Base-by-base conservation (phyloP, 1,140 invertebrate genomes). In the Mya arenaria region DNA sequence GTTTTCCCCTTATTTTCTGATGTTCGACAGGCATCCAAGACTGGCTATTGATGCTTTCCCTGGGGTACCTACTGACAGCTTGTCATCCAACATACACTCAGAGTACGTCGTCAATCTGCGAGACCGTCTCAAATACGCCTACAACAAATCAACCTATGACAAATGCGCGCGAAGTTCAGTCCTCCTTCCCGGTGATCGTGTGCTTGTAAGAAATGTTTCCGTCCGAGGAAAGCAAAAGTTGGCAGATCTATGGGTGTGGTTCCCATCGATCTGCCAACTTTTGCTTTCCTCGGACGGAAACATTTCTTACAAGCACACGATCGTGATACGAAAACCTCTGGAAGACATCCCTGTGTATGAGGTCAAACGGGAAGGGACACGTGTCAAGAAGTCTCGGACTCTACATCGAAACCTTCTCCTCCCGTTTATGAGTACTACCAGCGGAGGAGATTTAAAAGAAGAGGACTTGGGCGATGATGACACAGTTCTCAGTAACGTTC, bases 21-120 rank as follows among this genome's bases (percentile, higher is more conserved):
- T 82, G 74, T 86, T 86, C 79, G 79, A 79, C 1, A 37, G 83
- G 55, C 58, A 82, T n/a, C 83, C 72, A 10, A 74, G 77, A 23
- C 52, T 81, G 34, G 39, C 77, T 1, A 74, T 82, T 34, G 83
- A 86, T 66, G 28, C 81, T 1, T 69, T 68, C 30, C 66, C 82
- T 39, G 83, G 84, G 15, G 23, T 84, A 25, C 19, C 69, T 1
- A 30, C 37, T 19, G 69, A 36, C 4, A 17, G 5, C 5, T 34
- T 52, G 13, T 23, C 30, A 13, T 15, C 13, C 23, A 66, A 44
- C 0, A 30, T 19, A 19, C 37, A 28, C 13, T 32, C 17, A 10
- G 37, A 58, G 23, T 80, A 85, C 32, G 68, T 62, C 19, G 25
- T 17, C 13, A 62, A 75, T 37, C 60, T 75, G 15, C 19, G 65